phyloP scores from a whole-genome alignment of 2,888 invertebrate genomes.

The Drosophila maculinotata region DNA sequence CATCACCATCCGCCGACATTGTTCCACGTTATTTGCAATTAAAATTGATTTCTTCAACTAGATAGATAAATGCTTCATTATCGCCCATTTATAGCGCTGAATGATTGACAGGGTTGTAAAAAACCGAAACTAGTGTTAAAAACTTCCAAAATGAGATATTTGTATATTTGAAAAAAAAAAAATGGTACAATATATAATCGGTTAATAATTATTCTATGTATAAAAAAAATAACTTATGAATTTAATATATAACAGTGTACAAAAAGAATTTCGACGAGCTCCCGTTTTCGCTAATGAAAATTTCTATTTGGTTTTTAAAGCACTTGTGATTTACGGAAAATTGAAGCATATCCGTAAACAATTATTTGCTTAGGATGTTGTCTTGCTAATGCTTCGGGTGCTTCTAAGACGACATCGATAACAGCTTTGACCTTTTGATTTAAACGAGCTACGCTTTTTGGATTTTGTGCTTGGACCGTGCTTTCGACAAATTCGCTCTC shows the following conservation, averaged over 20 bases:
- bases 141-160: neutral
- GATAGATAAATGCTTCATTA: too few relatives aligned
- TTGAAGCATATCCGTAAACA: neutral
- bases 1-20: too few relatives aligned
- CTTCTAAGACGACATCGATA: constrained; percentile 45
- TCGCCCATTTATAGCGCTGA: neutral
- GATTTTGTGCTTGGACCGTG: constrained; percentile 11
- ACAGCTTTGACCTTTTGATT: constrained; percentile 20
- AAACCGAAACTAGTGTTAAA: neutral
- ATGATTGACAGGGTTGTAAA: neutral
- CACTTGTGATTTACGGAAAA: too few relatives aligned
- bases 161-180: constrained; percentile 1
- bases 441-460: neutral
- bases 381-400: neutral
- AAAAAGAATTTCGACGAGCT: too few relatives aligned
- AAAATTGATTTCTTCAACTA: too few relatives aligned
- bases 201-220: too few relatives aligned
- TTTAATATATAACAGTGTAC: too few relatives aligned
- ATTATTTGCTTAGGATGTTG: neutral
- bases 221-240: too few relatives aligned
- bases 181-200: too few relatives aligned
- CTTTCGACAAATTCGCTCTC: constrained; percentile 1
- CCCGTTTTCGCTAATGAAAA: too few relatives aligned
- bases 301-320: too few relatives aligned
- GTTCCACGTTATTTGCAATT: too few relatives aligned